These are phyloP conservation scores for Sitophilus oryzae DNA, from an alignment of 1,140 invertebrate species.

Conservation along the genomic window DNA sequence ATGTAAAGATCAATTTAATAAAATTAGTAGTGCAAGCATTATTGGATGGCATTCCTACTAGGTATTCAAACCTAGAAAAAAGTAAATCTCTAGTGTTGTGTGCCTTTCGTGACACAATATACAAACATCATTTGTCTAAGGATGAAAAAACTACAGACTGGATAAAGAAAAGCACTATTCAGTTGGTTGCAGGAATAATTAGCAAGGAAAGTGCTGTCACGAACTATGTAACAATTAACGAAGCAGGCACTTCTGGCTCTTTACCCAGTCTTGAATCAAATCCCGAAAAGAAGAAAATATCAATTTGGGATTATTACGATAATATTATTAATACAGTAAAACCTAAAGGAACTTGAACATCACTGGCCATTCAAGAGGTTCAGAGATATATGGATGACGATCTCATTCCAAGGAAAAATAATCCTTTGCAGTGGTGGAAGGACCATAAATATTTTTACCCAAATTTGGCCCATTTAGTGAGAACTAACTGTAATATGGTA, in stretches of 20 bases:
- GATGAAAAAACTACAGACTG: neutral
- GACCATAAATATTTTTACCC: slow-evolving; percentile 1
- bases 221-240: too few species aligned
- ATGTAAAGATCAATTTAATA: neutral
- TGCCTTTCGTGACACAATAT: slow-evolving; percentile 19
- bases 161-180: neutral
- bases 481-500: slow-evolving; percentile 23
- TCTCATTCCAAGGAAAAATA: neutral
- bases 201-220: too few species aligned
- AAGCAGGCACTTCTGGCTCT: too few species aligned
- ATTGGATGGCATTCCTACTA: slow-evolving; percentile 8
- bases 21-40: slow-evolving; percentile 4
- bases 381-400: slow-evolving; percentile 3
- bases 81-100: slow-evolving; percentile 6
- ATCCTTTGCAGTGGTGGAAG: slow-evolving; percentile 13
- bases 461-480: slow-evolving; percentile 24
- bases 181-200: too few species aligned
- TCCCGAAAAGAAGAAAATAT: neutral
- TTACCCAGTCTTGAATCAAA: neutral
- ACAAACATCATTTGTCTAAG: slow-evolving; percentile 3
- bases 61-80: slow-evolving; percentile 15
- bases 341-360: neutral
- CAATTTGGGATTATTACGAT: too few species aligned
- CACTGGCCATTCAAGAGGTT: neutral
- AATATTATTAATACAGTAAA: too few species aligned